phyloP scores from a whole-genome alignment of 2,888 invertebrate species.

The Amphimallon solstitiale region DNA sequence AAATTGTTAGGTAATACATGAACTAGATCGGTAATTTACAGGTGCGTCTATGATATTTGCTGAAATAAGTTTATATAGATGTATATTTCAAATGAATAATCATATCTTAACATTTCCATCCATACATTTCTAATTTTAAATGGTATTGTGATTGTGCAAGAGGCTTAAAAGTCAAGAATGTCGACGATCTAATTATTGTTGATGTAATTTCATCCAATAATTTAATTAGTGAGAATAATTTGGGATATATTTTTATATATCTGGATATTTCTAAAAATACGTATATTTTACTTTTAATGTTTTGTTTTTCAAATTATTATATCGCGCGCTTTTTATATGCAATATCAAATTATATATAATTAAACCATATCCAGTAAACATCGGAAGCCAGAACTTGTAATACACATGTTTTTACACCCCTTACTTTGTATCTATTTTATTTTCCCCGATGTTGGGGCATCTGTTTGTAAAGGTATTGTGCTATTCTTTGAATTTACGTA shows the following conservation, averaged over 20 bases:
- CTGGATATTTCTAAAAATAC: too few relatives aligned
- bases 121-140: constrained; percentile 26
- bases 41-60: neutral
- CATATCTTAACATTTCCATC: neutral
- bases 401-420: neutral
- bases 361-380: too few relatives aligned
- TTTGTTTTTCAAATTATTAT: too few relatives aligned
- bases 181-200: constrained; percentile 12
- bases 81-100: constrained; percentile 10
- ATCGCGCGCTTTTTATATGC: neutral
- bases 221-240: constrained; percentile 3
- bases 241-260: neutral
- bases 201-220: neutral
- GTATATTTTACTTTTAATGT: too few relatives aligned
- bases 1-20: constrained; percentile 26
- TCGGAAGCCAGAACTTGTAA: neutral
- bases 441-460: neutral
- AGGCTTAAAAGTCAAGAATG: constrained; percentile 22
- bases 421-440: neutral
- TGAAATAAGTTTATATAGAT: constrained; percentile 7
- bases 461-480: constrained; percentile 2
- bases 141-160: constrained; percentile 26
- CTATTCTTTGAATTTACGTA: constrained; percentile 2
- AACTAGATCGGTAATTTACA: constrained; percentile 20
- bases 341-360: neutral